These are phyloP conservation scores for Nasonia vitripennis DNA, from an alignment of 1,140 invertebrate species.

Conservation along the genomic window DNA sequence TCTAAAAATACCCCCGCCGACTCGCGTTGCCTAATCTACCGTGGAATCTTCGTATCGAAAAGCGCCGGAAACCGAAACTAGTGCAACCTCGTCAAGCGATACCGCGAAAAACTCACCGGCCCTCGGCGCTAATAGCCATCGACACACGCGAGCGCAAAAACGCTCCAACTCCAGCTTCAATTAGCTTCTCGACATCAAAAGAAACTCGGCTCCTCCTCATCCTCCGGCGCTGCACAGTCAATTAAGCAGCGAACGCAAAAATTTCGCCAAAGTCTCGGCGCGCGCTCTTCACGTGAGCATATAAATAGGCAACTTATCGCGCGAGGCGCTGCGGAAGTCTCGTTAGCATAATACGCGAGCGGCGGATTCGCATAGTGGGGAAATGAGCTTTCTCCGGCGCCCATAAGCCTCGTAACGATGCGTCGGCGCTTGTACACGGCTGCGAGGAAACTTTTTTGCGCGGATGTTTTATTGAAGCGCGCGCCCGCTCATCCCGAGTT, in stretches of 20 bases:
- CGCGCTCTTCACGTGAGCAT: background rate
- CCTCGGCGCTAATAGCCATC: background rate
- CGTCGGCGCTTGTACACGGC: background rate
- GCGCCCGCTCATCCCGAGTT: background rate
- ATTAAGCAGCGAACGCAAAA: slow-evolving; percentile 2
- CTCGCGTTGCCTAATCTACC: too few relatives aligned
- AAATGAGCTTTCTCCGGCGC: slow-evolving; percentile 42
- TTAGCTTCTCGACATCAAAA: background rate
- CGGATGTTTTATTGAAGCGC: background rate
- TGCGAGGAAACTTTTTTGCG: background rate
- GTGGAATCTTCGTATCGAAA: too few relatives aligned
- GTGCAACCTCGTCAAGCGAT: background rate
- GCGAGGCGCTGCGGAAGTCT: slow-evolving; percentile 9
- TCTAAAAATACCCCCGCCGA: too few relatives aligned
- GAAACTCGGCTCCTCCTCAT: background rate
- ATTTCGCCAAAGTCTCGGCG: background rate
- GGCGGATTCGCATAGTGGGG: background rate
- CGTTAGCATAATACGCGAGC: slow-evolving; percentile 39
- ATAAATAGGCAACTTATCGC: slow-evolving; percentile 35
- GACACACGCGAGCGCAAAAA: background rate
- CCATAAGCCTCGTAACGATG: background rate
- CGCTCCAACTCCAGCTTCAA: background rate
- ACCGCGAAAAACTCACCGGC: background rate
- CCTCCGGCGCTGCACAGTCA: too few relatives aligned
- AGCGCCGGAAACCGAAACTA: background rate